Base-by-base conservation (phyloP, 2,888 invertebrate species). In the Cryptocheilus praepositus region DNA sequence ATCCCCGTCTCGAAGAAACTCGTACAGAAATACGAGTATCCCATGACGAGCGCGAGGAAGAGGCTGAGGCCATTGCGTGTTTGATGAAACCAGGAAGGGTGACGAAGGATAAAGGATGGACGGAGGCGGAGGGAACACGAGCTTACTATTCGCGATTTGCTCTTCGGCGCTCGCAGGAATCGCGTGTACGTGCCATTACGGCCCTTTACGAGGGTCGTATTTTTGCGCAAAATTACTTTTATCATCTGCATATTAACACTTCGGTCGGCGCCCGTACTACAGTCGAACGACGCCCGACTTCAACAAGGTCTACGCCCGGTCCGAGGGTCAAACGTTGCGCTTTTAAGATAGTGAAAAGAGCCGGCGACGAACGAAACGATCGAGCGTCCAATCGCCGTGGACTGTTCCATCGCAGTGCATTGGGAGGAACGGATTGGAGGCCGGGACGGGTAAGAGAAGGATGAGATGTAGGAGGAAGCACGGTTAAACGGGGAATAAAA, bases 231-330 rank as follows among this genome's bases (percentile, higher is more conserved):
- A 72, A 64, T 75, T 75, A 74, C 67, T 69, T 77, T 73, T 76
- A 74, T 76, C 72, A 76, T 76, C 73, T 63, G 56, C 56, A 60
- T 71, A 77, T 81, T 79, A 79, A 79, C 74, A 70, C 70, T 66
- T 43, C 19, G 49, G 7, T 11, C 36, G 36, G 13, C 36, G 36
- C 36, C 7, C 36, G 25, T 25, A 25, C 8, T 11, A 36, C 8
- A 36, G 36, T 11, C 36, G 36, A 36, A 36, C 36, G 36, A 36
- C 36, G 36, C 3, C 36, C 28, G 4, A 11, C 36, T 7, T 36
- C 36, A 19, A 28, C 15, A 16, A 36, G 7, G 11, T 52, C 44
- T 19, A 55, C 61, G 49, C 53, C 22, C 28, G 58, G 46, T 54
- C 18, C 36, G 43, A 51, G 46, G 46, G 13, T 4, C 36, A 11